Percentiles rank a stretch among this genome's conserved stretches.
These are phyloP conservation scores for Oreortyx pictus DNA, from an alignment of 2,797 vertebrate genomes.

Conservation along the genomic window DNA sequence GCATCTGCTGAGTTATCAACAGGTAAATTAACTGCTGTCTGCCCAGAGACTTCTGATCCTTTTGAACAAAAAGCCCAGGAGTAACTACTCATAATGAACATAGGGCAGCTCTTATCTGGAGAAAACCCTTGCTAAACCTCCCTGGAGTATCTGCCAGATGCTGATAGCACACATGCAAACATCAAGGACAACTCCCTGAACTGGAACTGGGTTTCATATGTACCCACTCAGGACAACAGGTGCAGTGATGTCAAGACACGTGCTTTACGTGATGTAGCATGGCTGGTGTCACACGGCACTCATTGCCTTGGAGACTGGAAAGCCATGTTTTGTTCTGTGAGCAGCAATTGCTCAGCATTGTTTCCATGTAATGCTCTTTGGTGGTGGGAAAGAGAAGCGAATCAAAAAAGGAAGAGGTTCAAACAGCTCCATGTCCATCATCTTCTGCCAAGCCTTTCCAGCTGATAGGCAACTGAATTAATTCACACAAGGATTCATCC, in stretches of 20 bases:
- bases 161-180: rapidly evolving
- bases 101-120: rapidly evolving
- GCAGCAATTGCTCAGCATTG: background rate
- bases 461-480: background rate
- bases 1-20: background rate
- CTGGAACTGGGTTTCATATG: background rate
- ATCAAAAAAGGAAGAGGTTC: background rate
- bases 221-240: too few relatives aligned
- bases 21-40: background rate
- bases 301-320: background rate
- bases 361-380: background rate
- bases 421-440: background rate
- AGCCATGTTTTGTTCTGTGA: background rate
- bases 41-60: background rate
- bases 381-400: background rate
- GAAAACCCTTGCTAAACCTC: background rate
- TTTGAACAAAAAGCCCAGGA: background rate
- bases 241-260: background rate
- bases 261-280: background rate
- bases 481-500: background rate
- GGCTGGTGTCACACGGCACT: background rate
- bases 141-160: background rate
- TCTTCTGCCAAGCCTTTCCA: background rate
- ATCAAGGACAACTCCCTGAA: background rate
- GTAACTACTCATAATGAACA: background rate